phyloP scores from a whole-genome alignment of 2,888 invertebrate species.

The Artemia sp. region DNA sequence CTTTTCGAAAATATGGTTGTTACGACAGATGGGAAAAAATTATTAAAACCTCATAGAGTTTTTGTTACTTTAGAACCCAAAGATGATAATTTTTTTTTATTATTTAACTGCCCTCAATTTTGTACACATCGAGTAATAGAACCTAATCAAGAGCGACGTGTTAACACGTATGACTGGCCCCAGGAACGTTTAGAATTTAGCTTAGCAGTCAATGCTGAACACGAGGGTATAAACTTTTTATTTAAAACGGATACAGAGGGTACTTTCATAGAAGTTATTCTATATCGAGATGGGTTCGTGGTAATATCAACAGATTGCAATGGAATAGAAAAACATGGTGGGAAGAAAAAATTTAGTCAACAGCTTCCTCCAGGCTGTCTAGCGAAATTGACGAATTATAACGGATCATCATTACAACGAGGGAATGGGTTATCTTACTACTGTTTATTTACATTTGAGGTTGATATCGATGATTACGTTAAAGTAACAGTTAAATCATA shows the following conservation, averaged over 20 bases:
- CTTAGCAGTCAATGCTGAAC: neutral
- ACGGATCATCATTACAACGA: neutral
- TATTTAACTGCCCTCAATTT: neutral
- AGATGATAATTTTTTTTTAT: too few species aligned
- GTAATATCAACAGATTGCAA: neutral
- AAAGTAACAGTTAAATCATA: neutral
- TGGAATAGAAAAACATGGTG: neutral
- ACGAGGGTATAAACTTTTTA: neutral
- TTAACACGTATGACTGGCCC: conserved; percentile 6
- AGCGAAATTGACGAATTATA: neutral
- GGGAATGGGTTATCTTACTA: neutral
- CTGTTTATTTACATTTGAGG: neutral
- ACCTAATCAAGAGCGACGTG: neutral
- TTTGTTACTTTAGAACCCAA: too few species aligned
- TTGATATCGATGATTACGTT: conserved; percentile 2
- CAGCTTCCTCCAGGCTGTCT: too few species aligned
- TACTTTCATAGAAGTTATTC: neutral
- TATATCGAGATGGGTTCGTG: neutral
- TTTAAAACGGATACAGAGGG: neutral
- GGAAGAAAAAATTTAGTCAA: too few species aligned
- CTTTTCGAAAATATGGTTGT: too few species aligned
- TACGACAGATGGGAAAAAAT: too few species aligned
- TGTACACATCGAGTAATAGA: neutral
- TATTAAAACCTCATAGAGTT: too few species aligned
- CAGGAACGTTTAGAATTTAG: conserved; percentile 1